Percentiles rank a stretch among this genome's conserved stretches.
Conservation (phyloP, 37 sponge, comb jelly and placozoan species). For the Amphimedon queenslandica region DNA sequence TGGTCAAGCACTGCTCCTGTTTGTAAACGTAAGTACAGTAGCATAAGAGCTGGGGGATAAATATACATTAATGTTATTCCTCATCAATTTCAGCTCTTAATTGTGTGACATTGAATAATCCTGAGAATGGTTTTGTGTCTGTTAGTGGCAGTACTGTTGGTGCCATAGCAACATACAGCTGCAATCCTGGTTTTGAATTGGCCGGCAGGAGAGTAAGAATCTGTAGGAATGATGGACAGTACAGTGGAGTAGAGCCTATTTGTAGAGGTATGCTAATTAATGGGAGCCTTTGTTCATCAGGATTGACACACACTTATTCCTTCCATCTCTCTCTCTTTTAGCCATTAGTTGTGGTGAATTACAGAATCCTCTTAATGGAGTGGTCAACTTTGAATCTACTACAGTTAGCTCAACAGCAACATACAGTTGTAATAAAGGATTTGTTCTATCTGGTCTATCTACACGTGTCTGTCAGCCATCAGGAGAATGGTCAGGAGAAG, state of each 20-base stretch:
- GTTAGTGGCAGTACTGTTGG: constrained; percentile 14
- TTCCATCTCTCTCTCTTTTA: not conserved
- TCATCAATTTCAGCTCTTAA: not conserved
- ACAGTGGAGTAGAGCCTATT: constrained; percentile 21
- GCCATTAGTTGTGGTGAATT: constrained; percentile 24
- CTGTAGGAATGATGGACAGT: constrained; percentile 36
- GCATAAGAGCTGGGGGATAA: not conserved
- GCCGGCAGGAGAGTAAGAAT: constrained; percentile 8
- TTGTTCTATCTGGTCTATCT: constrained; percentile 31
- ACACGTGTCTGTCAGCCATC: constrained; percentile 30
- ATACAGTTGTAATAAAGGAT: constrained; percentile 52
- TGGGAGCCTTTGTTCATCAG: not conserved
- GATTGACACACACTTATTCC: not conserved
- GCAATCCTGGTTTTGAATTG: constrained; percentile 36
- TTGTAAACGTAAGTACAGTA: constrained; percentile 39
- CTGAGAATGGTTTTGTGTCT: constrained; percentile 29
- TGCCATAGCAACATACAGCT: constrained; percentile 38
- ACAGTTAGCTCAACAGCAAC: constrained; percentile 26
- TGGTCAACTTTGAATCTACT: constrained; percentile 7
- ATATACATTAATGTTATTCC: not conserved
- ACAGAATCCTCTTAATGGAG: constrained; percentile 23
- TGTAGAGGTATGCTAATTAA: constrained; percentile 33
- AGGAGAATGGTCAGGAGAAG: constrained; percentile 57
- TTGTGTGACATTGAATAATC: constrained; percentile 28
- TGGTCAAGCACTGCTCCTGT: constrained; percentile 54